Conservation (phyloP, 2,888 invertebrate genomes). For the Caenorhabditis angaria region DNA sequence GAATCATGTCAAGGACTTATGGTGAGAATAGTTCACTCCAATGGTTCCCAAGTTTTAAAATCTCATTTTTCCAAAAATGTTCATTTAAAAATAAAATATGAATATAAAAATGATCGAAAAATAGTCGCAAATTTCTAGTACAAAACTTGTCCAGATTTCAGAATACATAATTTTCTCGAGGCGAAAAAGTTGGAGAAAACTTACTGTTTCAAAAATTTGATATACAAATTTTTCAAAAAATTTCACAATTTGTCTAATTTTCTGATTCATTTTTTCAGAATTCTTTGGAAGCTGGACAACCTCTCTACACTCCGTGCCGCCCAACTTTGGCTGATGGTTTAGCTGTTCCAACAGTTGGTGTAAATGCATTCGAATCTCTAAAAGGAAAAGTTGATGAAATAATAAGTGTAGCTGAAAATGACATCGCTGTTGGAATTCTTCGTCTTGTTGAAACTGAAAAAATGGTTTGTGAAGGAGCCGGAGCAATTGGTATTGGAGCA, state of each 20-base stretch:
- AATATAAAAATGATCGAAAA: too few relatives aligned
- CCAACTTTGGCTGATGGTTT: constrained; percentile 88
- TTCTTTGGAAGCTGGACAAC: constrained; percentile 80
- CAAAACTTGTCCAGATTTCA: too few relatives aligned
- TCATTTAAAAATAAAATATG: too few relatives aligned
- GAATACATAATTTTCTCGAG: too few relatives aligned
- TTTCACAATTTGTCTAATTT: too few relatives aligned
- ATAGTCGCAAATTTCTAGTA: too few relatives aligned
- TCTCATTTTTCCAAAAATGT: too few relatives aligned
- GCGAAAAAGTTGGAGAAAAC: too few relatives aligned
- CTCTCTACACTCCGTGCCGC: constrained; percentile 79
- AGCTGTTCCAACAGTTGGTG: constrained; percentile 86
- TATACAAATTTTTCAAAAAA: constrained; percentile 72
- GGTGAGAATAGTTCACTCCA: constrained; percentile 76
- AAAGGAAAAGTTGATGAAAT: constrained; percentile 79
- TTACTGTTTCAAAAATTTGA: too few relatives aligned
- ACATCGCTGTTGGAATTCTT: constrained; percentile 75
- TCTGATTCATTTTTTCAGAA: too few relatives aligned
- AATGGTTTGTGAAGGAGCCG: constrained; percentile 87
- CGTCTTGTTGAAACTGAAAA: constrained; percentile 73
- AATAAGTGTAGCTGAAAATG: constrained; percentile 72
- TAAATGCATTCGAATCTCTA: constrained; percentile 84
- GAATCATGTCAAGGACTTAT: constrained; percentile 87
- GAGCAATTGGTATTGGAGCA: constrained; percentile 85
- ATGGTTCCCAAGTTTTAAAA: too few relatives aligned